These are phyloP conservation scores for Caerostris extrusa DNA, from an alignment of 1,140 invertebrate genomes.

Conservation along the genomic window DNA sequence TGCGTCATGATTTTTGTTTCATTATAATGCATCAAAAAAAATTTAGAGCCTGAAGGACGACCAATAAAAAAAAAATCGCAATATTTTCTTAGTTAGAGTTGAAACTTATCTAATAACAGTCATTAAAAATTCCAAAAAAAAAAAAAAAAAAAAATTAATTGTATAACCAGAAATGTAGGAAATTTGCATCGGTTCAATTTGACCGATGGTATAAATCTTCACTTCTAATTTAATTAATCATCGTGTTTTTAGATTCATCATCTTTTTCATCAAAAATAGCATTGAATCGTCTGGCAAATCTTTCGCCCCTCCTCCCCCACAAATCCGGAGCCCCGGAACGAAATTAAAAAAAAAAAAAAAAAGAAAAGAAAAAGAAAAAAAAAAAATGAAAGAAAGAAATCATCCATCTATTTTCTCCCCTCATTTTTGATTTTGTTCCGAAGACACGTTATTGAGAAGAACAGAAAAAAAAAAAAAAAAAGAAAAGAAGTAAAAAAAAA, in stretches of 20 bases:
- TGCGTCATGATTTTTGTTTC: too few species aligned
- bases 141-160: neutral
- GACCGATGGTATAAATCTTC: neutral
- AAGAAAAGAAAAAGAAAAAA: neutral
- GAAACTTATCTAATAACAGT: neutral
- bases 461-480: neutral
- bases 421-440: slow-evolving; percentile 50
- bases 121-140: neutral
- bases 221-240: neutral
- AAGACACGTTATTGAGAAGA: slow-evolving; percentile 71
- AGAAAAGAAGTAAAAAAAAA: too few species aligned
- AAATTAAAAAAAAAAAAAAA: neutral
- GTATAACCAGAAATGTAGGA: neutral
- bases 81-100: neutral
- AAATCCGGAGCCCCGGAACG: neutral
- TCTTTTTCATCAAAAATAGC: neutral
- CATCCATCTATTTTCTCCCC: slow-evolving; percentile 41
- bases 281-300: neutral
- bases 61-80: neutral
- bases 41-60: too few species aligned
- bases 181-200: neutral
- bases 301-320: neutral
- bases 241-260: neutral
- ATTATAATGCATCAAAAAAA: too few species aligned
- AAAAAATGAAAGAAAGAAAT: slow-evolving; percentile 42